Conservation (phyloP, 2,113 vertebrate species). For the Megaleporinus macrocephalus region DNA sequence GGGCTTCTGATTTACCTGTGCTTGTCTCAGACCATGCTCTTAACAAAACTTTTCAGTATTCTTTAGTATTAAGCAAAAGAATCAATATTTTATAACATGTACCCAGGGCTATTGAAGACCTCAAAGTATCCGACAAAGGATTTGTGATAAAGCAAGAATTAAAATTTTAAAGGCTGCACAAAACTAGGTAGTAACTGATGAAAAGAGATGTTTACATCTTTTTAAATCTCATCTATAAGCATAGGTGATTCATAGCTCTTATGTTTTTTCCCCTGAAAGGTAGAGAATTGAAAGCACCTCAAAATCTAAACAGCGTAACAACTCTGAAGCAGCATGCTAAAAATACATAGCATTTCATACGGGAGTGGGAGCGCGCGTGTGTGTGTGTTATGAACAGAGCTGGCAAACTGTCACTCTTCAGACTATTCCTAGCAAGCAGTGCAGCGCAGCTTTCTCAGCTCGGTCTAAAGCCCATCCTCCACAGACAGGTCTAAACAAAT, state of each 20-base stretch:
- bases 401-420: constrained; percentile 40
- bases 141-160: no score
- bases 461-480: constrained; percentile 22
- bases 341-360: constrained; percentile 25
- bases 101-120: no score
- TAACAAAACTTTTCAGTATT: no score
- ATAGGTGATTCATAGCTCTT: not conserved
- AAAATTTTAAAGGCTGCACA: no score
- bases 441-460: not conserved
- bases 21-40: no score
- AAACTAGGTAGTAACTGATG: not conserved
- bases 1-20: no score
- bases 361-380: not conserved
- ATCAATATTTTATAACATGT: no score
- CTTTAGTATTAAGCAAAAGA: no score
- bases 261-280: not conserved
- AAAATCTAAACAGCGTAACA: not conserved
- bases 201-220: not conserved
- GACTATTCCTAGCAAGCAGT: constrained; percentile 39
- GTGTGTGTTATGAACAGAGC: constrained; percentile 9
- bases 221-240: not conserved
- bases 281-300: not conserved
- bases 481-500: constrained; percentile 13
- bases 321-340: constrained; percentile 14
- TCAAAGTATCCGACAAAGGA: no score